Evolutionary conservation across 1,140 invertebrate genomes (phyloP), one percentile per base, ranked within the genome.

Genomic region (Drosophila pseudoananassae): DNA sequence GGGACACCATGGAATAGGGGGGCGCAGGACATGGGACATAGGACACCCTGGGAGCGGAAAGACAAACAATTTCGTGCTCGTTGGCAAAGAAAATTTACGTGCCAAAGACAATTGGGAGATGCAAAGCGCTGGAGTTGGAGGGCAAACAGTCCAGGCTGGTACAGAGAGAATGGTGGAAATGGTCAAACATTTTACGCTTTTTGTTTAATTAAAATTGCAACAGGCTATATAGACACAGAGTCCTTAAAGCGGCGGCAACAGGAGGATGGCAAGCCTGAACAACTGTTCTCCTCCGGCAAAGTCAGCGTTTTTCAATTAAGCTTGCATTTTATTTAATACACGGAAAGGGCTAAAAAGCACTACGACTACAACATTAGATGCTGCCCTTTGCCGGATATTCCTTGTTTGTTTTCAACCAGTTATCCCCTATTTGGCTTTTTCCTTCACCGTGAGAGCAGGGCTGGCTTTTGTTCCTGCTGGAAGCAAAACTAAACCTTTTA

Each of bases 121-220:
- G 73, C 20, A 56, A 29, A 17, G 29, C 45, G 6, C 23, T 14
- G 15, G 47, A 31, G 46, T 10, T 15, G 38, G 25, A 45, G 27
- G 46, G 40, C 17, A 25, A 51, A 31, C 23, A 46, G 40, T 43
- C 40, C n/a, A 17, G 14, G 9, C 15, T n/a, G 14, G 40, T 1
- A 40, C 40, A 38, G 46, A 46, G 58, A 33, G 31, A 14, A 31
- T 47, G 61, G 49, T 55, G 59, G 40, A 51, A 73, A 75, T 82
- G 82, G 82, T 76, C 83, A 85, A 87, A 82, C 82, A 87, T 87
- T 85, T 85, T 71, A 82, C 78, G 82, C 78, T 87, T 87, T 87
- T 87, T 82, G 82, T 87, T 87, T 85, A 87, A 87, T 88, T 87
- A 87, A 88, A 88, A 88, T 88, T 74, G 83, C 83, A 87, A 78